Conservation (phyloP, 2,797 vertebrate species). For the Aulostomus chinensis region DNA sequence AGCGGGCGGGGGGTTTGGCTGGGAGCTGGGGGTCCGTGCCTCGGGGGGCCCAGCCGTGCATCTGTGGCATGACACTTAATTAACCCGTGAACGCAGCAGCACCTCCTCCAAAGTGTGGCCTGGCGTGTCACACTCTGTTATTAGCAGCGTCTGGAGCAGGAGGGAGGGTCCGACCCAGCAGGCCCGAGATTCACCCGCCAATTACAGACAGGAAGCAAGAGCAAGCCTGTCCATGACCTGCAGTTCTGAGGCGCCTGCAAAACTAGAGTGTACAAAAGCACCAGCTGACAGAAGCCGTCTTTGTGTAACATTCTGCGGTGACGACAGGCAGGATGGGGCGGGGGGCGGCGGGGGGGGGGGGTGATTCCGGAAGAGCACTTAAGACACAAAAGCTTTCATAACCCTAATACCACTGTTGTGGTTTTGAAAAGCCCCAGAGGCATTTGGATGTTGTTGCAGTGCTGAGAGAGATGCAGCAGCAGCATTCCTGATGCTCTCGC, state of each 20-base stretch:
- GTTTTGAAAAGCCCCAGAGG: conserved; percentile 19
- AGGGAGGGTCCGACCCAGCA: conserved; percentile 21
- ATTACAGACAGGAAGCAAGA: conserved; percentile 51
- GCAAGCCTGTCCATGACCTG: conserved; percentile 16
- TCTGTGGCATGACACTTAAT: conserved; percentile 55
- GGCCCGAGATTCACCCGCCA: conserved; percentile 38
- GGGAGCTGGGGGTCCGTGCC: no score
- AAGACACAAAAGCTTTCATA: conserved; percentile 22
- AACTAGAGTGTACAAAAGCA: neutral
- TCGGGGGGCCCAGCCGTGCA: conserved; percentile 11
- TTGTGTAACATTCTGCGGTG: conserved; percentile 5
- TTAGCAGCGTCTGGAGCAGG: conserved; percentile 37
- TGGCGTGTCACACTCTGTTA: conserved; percentile 37
- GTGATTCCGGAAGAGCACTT: conserved; percentile 12
- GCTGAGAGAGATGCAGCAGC: conserved; percentile 25
- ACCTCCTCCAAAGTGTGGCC: conserved; percentile 35
- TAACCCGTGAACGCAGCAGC: conserved; percentile 35
- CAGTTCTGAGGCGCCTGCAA: neutral
- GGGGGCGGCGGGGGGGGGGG: neutral
- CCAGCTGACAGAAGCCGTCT: conserved; percentile 13
- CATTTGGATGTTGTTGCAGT: conserved; percentile 35
- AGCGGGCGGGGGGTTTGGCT: no score
- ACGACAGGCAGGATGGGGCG: conserved; percentile 5
- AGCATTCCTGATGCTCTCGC: conserved; percentile 39
- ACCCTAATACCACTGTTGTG: conserved; percentile 28